phyloP scores from a whole-genome alignment of 2,888 invertebrate genomes.

The Plebejus melissa region DNA sequence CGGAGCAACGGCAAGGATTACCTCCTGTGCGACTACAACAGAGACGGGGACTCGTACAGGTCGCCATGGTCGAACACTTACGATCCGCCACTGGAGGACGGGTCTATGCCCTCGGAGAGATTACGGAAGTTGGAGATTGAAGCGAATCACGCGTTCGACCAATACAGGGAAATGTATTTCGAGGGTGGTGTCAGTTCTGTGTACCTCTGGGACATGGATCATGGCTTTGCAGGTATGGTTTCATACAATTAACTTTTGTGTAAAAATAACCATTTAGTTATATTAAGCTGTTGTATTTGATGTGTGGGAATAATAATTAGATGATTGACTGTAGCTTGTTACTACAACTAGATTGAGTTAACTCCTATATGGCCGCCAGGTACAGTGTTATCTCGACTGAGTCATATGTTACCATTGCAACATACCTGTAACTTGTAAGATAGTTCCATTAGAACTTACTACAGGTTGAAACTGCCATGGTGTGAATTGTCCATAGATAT shows the following conservation, averaged over 20 bases:
- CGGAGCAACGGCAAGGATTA: constrained; percentile 97
- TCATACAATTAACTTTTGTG: neutral
- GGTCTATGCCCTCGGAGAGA: constrained; percentile 98
- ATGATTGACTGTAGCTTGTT: too few species aligned
- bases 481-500: too few species aligned
- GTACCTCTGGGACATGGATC: constrained; percentile 99
- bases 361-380: too few species aligned
- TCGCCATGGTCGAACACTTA: constrained; percentile 99
- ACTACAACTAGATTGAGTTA: too few species aligned
- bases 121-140: constrained; percentile 97
- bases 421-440: too few species aligned
- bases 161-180: constrained; percentile 99
- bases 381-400: too few species aligned
- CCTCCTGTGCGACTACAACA: constrained; percentile 98
- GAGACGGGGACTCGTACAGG: constrained; percentile 98
- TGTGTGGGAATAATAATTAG: too few species aligned
- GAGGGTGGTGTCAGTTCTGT: constrained; percentile 99
- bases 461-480: too few species aligned
- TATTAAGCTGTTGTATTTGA: too few species aligned
- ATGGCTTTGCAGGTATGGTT: constrained; percentile 92
- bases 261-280: neutral
- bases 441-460: too few species aligned
- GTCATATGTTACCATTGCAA: too few species aligned
- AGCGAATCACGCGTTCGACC: constrained; percentile 98
- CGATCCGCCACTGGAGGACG: constrained; percentile 98